A percentile compares a stretch with the other conserved stretches of the same genome.
These are phyloP conservation scores for Sebastes trivittatus DNA, from an alignment of 2,797 vertebrate genomes.

Conservation along the genomic window DNA sequence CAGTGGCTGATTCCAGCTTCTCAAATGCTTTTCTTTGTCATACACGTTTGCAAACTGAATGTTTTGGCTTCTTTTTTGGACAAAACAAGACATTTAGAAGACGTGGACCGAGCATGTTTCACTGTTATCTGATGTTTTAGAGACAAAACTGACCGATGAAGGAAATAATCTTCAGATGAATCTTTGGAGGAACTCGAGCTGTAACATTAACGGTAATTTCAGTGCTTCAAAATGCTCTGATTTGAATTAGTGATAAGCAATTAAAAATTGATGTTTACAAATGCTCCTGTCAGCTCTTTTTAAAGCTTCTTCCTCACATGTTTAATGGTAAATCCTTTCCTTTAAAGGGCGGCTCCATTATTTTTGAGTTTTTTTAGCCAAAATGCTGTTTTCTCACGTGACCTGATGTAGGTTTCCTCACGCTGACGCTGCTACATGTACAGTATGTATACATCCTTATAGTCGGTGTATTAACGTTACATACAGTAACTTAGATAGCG, in stretches of 20 bases:
- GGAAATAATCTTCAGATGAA: no score
- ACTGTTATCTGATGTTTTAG: no score
- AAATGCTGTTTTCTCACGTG: accelerated
- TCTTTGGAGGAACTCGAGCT: background rate
- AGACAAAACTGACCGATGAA: no score
- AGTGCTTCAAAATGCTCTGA: background rate
- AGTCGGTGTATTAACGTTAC: no score
- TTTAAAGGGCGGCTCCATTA: background rate
- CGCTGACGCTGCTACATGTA: no score
- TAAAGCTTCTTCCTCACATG: background rate
- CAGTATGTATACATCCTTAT: no score
- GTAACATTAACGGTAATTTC: background rate
- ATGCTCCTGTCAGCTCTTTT: background rate
- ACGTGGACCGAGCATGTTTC: background rate
- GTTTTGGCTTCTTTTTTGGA: background rate
- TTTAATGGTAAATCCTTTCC: background rate
- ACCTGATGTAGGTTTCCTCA: no score
- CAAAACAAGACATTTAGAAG: background rate
- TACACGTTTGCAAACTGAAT: background rate
- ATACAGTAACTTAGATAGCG: no score
- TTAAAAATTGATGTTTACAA: background rate
- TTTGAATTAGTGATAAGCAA: background rate
- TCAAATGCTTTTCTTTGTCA: background rate
- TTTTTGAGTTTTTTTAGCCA: no score
- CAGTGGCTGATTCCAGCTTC: background rate